Conservation (phyloP, 37 sponge, comb jelly and placozoan genomes). For the Corticium candelabrum region DNA sequence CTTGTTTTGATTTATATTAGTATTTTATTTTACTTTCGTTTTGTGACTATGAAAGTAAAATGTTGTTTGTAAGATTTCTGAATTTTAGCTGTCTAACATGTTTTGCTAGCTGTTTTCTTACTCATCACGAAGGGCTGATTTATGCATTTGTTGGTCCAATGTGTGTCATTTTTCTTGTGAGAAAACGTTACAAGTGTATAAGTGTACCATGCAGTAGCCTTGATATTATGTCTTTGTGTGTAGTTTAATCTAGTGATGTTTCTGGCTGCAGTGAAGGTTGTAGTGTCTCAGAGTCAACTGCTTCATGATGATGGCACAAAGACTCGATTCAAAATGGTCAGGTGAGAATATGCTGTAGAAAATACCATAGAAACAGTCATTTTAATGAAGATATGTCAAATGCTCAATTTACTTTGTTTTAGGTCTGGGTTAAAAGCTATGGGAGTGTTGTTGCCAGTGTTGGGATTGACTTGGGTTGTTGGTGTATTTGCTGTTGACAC, state of each 20-base stretch:
- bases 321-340: too few species aligned
- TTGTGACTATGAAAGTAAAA: neutral
- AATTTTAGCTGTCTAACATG: too few species aligned
- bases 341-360: too few species aligned
- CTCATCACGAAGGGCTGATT: neutral
- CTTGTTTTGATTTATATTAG: neutral
- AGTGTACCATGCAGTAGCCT: too few species aligned
- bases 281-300: too few species aligned
- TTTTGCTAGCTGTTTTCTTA: neutral
- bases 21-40: neutral
- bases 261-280: too few species aligned
- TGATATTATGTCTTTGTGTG: too few species aligned
- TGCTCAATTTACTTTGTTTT: neutral
- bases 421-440: conserved; percentile 10
- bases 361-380: too few species aligned
- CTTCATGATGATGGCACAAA: too few species aligned
- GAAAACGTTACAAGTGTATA: too few species aligned
- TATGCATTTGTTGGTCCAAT: conserved; percentile 9
- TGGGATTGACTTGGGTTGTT: conserved; percentile 18
- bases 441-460: neutral
- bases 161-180: neutral
- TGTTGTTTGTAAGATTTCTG: neutral
- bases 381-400: neutral
- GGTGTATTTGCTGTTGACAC: conserved; percentile 49
- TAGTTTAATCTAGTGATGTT: too few species aligned